phyloP scores from a whole-genome alignment of 2,888 invertebrate species.

The Ophion ventricosus region DNA sequence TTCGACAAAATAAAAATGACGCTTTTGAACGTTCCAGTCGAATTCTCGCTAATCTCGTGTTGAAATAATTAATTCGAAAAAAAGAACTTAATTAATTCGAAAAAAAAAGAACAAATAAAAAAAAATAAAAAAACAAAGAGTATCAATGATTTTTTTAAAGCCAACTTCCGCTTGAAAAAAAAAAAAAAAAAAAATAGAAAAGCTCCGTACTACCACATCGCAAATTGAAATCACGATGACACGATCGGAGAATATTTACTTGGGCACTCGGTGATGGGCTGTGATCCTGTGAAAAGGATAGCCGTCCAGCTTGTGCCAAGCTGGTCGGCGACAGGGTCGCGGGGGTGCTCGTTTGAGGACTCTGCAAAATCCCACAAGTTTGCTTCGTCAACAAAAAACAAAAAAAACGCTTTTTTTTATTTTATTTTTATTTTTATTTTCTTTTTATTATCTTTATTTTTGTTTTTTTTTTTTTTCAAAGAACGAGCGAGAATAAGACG shows the following conservation, averaged over 20 bases:
- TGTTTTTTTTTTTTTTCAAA: no score
- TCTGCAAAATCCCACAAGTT: conserved; percentile 83
- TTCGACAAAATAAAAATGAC: no score
- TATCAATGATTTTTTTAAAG: neutral
- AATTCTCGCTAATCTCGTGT: no score
- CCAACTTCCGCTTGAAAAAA: conserved; percentile 40
- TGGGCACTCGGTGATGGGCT: conserved; percentile 81
- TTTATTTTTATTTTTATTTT: neutral
- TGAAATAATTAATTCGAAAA: neutral
- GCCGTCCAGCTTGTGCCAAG: conserved; percentile 84
- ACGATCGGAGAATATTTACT: conserved; percentile 83
- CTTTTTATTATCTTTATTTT: neutral
- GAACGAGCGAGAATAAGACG: no score
- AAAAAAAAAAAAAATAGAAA: no score
- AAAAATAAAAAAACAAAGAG: no score
- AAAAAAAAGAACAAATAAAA: no score
- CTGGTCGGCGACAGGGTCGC: conserved; percentile 89
- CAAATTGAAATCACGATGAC: conserved; percentile 62
- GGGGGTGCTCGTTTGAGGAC: conserved; percentile 89
- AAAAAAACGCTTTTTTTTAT: no score
- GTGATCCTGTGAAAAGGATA: conserved; percentile 82
- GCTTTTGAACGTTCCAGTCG: no score
- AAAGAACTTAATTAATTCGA: no score
- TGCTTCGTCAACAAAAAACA: no score
- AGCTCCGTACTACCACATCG: conserved; percentile 47